Conservation (phyloP, 2,888 invertebrate species). For the Diaphora mendica region DNA sequence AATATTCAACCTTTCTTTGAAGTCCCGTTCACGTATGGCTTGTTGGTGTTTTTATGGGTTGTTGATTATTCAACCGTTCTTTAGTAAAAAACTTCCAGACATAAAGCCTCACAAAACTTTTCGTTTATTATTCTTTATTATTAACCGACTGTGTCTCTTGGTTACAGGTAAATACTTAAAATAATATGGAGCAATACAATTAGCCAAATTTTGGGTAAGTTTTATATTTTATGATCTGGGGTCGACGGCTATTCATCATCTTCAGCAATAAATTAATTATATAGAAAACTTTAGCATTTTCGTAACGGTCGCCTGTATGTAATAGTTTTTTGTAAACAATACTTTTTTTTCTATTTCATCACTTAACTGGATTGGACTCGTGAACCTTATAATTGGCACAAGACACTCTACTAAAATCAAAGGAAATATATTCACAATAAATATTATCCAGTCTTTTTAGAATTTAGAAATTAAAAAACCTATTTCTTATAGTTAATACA, state of each 20-base stretch:
- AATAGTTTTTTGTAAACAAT: too few species aligned
- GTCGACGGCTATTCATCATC: too few species aligned
- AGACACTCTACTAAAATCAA: background rate
- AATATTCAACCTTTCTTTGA: too few species aligned
- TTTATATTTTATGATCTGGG: background rate
- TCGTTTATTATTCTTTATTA: background rate
- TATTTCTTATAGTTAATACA: background rate
- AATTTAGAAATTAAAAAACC: background rate
- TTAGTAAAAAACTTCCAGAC: too few species aligned
- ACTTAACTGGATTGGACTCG: background rate
- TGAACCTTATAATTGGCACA: background rate
- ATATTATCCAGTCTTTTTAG: background rate
- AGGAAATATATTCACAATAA: background rate
- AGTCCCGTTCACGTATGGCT: too few species aligned
- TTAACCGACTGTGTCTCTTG: background rate
- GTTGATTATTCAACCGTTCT: too few species aligned
- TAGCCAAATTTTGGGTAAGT: background rate
- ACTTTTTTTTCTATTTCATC: background rate
- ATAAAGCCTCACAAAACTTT: too few species aligned
- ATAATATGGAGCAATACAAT: background rate
- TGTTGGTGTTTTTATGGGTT: too few species aligned
- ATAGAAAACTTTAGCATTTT: background rate
- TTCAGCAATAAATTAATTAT: too few species aligned
- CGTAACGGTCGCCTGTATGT: background rate
- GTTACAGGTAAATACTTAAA: slow-evolving; percentile 1